Percentiles rank a stretch among this genome's conserved stretches.
These are phyloP conservation scores for Leucophenga maculata DNA, from an alignment of 2,888 invertebrate species.

Conservation along the genomic window DNA sequence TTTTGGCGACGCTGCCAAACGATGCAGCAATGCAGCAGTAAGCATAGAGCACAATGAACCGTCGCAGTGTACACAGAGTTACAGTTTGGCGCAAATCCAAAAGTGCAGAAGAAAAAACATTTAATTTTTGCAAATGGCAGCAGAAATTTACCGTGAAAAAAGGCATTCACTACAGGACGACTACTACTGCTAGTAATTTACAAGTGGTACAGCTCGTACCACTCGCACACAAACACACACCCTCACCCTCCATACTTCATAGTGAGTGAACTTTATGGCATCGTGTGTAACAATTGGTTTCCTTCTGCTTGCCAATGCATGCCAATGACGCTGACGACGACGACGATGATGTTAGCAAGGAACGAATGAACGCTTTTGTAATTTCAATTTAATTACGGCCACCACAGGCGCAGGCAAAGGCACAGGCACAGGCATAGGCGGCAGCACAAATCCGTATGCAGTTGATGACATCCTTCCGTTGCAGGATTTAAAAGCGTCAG, in stretches of 20 bases:
- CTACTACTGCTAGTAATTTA: no score
- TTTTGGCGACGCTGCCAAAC: not conserved
- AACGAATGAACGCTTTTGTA: constrained; percentile 14
- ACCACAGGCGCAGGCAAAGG: not conserved
- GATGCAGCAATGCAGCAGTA: not conserved
- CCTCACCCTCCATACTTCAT: no score
- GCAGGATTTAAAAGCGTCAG: not conserved
- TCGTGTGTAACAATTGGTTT: constrained; percentile 1
- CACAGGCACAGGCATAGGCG: not conserved
- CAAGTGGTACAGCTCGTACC: not conserved
- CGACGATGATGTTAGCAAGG: not conserved
- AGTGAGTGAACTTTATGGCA: not conserved
- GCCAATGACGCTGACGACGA: not conserved
- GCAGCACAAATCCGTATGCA: not conserved
- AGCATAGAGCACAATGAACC: no score
- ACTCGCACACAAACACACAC: not conserved
- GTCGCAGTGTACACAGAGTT: no score
- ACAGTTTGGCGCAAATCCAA: no score
- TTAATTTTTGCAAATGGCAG: not conserved
- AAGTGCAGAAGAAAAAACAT: no score
- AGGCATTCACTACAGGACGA: no score
- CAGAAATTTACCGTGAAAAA: not conserved
- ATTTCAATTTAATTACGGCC: constrained; percentile 21
- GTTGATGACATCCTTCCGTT: constrained; percentile 16
- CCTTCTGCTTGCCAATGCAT: constrained; percentile 17